phyloP scores from a whole-genome alignment of 92 coral and sea anemone species.

The Ricordea florida region DNA sequence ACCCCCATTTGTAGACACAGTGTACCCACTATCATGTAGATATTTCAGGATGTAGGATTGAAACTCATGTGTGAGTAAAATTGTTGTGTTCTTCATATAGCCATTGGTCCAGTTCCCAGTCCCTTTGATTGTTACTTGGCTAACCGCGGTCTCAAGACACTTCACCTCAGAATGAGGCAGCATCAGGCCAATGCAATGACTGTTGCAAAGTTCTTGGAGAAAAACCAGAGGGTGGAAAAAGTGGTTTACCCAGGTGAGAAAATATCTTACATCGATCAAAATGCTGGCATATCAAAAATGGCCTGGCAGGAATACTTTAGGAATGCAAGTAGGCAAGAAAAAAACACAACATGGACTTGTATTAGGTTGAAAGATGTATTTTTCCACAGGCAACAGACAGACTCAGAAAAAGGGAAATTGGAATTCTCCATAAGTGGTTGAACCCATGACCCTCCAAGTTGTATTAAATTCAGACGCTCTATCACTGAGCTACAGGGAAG shows the following conservation, averaged over 20 bases:
- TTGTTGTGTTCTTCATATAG: conserved; percentile 9
- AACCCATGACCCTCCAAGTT: no score
- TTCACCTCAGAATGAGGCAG: conserved; percentile 91
- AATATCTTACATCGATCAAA: no score
- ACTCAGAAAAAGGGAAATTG: no score
- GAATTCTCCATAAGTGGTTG: no score
- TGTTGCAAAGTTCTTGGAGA: conserved; percentile 84
- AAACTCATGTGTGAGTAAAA: neutral
- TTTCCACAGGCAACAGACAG: no score
- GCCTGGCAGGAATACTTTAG: neutral
- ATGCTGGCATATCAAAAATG: no score
- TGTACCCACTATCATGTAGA: no score
- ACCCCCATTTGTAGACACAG: no score
- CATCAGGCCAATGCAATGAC: conserved; percentile 86
- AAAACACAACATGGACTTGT: no score
- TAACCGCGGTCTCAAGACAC: conserved; percentile 92
- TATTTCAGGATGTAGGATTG: neutral
- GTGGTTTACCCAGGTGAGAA: conserved; percentile 89
- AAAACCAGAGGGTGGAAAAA: conserved; percentile 75
- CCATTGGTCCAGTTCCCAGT: conserved; percentile 93
- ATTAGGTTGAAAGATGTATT: no score
- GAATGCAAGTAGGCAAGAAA: neutral
- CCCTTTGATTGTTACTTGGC: conserved; percentile 97
- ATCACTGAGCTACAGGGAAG: no score
- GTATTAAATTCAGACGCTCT: no score